Conservation (phyloP, 2,797 vertebrate species). For the Enteromius mattozi region DNA sequence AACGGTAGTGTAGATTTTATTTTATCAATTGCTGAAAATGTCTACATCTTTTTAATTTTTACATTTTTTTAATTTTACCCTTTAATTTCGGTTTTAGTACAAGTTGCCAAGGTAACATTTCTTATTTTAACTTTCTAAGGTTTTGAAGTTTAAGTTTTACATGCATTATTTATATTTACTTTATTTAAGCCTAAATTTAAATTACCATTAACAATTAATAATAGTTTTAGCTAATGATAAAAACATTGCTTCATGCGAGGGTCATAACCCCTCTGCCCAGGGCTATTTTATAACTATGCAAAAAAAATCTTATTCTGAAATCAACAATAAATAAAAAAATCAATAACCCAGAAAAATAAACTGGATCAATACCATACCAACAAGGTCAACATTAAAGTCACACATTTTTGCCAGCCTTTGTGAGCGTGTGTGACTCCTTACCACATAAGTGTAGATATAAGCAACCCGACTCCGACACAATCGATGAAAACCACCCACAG, state of each 20-base stretch:
- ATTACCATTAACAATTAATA: background rate
- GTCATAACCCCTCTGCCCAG: background rate
- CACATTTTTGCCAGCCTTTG: background rate
- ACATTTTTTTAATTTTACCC: too few relatives aligned
- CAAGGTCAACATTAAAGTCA: background rate
- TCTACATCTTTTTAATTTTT: too few relatives aligned
- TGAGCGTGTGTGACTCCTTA: constrained; percentile 71
- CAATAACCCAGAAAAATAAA: constrained; percentile 1
- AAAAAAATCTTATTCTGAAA: background rate
- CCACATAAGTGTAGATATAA: constrained; percentile 98
- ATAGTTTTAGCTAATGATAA: background rate
- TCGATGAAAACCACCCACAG: constrained; percentile 98
- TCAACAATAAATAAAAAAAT: background rate
- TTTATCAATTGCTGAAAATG: too few relatives aligned
- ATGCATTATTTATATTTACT: background rate
- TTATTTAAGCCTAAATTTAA: background rate
- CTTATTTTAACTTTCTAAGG: too few relatives aligned
- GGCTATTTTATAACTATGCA: background rate
- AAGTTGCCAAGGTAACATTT: too few relatives aligned
- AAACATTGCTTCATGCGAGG: background rate
- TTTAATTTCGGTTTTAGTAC: background rate
- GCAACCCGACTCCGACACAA: constrained; percentile 93
- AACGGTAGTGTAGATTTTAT: too few relatives aligned
- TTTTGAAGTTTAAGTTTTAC: background rate
- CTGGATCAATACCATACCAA: background rate